A percentile compares a stretch with the other conserved stretches of the same genome.
Evolutionary conservation across 2,113 vertebrate genomes (phyloP).

Genomic region (Talpa occidentalis): DNA sequence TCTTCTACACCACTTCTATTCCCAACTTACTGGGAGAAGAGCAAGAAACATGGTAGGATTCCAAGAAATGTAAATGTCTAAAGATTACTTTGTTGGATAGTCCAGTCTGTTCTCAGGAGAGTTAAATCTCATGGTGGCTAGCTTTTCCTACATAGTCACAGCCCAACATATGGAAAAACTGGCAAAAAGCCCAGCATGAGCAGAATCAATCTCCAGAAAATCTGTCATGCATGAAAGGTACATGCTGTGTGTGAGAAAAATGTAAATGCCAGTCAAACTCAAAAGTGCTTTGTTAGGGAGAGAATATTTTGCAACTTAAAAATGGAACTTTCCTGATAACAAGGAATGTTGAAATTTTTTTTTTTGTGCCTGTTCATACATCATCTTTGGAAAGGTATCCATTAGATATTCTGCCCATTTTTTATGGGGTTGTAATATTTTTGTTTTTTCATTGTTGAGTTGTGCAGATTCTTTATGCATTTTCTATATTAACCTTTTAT

Average conservation of each 20-base stretch:
- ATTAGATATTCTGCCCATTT: too few species aligned
- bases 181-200: constrained; percentile 8
- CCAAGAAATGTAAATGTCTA: constrained; percentile 3
- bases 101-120: not conserved
- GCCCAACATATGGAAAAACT: constrained; percentile 1
- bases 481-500: too few species aligned
- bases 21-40: not conserved
- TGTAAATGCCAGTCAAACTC: constrained; percentile 40
- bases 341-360: too few species aligned
- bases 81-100: not conserved
- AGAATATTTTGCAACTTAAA: constrained; percentile 27
- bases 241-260: constrained; percentile 56
- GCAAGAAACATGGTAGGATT: not conserved
- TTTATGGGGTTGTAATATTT: too few species aligned
- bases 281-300: constrained; percentile 41
- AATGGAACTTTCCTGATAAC: not conserved
- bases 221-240: constrained; percentile 46
- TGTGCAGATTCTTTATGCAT: too few species aligned
- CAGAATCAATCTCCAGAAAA: constrained; percentile 60
- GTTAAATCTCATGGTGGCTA: not conserved
- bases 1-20: not conserved
- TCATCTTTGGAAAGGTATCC: too few species aligned
- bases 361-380: too few species aligned
- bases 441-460: too few species aligned
- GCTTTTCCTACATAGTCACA: not conserved